These are phyloP conservation scores for Pyrgilauda ruficollis DNA, from an alignment of 2,113 vertebrate genomes.

Conservation along the genomic window DNA sequence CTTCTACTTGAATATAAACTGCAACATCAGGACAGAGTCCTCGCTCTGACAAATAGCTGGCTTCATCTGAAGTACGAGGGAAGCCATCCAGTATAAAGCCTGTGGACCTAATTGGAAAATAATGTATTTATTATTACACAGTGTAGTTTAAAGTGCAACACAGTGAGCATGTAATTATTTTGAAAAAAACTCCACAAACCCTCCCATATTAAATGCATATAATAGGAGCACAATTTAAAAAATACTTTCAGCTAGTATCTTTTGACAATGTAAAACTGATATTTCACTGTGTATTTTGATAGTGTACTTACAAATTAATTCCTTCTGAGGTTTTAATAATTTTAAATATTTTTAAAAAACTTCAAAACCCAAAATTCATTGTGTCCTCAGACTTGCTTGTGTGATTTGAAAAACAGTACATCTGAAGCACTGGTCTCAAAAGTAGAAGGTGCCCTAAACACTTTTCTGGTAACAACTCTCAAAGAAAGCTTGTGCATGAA, in stretches of 20 bases:
- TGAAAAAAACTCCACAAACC: neutral
- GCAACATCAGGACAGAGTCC: slow-evolving; percentile 85
- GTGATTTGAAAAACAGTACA: neutral
- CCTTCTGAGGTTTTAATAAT: neutral
- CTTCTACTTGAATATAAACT: slow-evolving; percentile 77
- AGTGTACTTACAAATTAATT: neutral
- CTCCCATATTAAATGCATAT: neutral
- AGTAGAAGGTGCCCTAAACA: neutral
- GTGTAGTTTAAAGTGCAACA: neutral
- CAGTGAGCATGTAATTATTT: neutral
- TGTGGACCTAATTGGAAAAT: slow-evolving; percentile 77
- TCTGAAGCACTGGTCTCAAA: neutral
- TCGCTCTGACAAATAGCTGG: slow-evolving; percentile 76
- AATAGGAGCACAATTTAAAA: neutral
- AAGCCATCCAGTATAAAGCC: slow-evolving; percentile 95
- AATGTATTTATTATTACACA: neutral
- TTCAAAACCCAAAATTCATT: neutral
- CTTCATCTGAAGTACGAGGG: slow-evolving; percentile 79
- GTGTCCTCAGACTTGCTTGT: neutral
- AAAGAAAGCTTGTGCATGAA: neutral
- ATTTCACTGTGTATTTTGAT: neutral
- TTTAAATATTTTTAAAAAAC: neutral
- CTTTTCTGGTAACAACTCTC: neutral
- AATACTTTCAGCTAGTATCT: neutral
- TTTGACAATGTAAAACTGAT: neutral